Evolutionary conservation across 2,113 vertebrate genomes (phyloP), one percentile per base, ranked within the genome.

Genomic region (Ornithorhynchus anatinus): DNA sequence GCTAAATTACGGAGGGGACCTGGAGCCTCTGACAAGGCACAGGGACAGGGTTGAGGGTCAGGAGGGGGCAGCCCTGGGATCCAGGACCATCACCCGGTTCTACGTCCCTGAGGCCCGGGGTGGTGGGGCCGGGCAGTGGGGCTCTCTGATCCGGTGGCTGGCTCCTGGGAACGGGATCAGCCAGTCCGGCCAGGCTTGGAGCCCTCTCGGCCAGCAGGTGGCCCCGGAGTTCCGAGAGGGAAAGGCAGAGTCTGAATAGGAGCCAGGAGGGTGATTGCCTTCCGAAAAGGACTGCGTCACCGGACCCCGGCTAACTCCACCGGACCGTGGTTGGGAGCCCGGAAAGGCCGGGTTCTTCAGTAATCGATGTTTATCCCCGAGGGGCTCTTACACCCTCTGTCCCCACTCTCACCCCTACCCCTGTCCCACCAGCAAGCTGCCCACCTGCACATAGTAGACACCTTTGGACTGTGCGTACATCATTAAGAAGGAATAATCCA

Each of bases 401-500:
- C n/a, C n/a, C n/a, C n/a, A n/a, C n/a, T n/a, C n/a, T n/a, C 45
- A 8, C 15, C 25, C 47, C 47, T 16, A 27, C 15, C 25, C 45
- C 25, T 50, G 47, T 27, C 47, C 35, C 14, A 17, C 14, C 54
- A 16, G 8, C 29, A 17, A 45, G 25, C 25, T 16, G 50, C 92
- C 73, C 82, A 97, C 96, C 95, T 97, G 96, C 42, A 97, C 95
- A 1, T 99, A 99, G 91, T 98, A 99, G 2, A 96, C 96, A 87
- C 98, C 98, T 93, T 99, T 99, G 81, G 96, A 94, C 88, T 99
- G 98, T 8, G 97, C 97, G 7, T 99, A 99, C 97, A 99, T 98
- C 98, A 99, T 99, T 84, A 99, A 92, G 91, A 98, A 99, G 82
- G 97, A 98, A 87, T 98, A 99, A 81, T 99, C 97, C 36, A 99